Percentiles rank a stretch among this genome's conserved stretches.
phyloP scores from a whole-genome alignment of 2,888 invertebrate species.

The Acleris holmiana region DNA sequence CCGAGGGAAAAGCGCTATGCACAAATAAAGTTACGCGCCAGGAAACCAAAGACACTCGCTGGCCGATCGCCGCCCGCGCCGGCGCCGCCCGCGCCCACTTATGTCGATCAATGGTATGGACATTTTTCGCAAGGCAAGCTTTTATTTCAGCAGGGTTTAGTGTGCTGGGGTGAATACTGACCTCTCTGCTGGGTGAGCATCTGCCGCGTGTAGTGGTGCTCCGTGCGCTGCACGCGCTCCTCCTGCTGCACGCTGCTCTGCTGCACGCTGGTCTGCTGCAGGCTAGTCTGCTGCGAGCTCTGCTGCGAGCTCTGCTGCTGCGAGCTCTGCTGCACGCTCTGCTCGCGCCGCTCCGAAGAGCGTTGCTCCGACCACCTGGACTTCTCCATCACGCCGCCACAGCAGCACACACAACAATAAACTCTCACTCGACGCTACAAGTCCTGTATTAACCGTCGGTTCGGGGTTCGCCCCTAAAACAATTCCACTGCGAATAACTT shows the following conservation, averaged over 20 bases:
- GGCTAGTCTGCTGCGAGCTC: constrained; percentile 29
- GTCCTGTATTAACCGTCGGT: constrained; percentile 70
- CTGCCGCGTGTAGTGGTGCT: constrained; percentile 90
- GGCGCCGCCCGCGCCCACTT: constrained; percentile 40
- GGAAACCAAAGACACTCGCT: constrained; percentile 59
- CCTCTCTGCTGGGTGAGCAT: constrained; percentile 91
- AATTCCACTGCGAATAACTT: constrained; percentile 80
- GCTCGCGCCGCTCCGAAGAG: constrained; percentile 75
- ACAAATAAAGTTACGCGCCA: constrained; percentile 67
- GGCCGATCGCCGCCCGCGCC: constrained; percentile 53
- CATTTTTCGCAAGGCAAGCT: constrained; percentile 57
- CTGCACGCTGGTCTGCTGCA: constrained; percentile 53
- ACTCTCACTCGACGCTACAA: constrained; percentile 79
- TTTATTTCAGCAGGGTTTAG: constrained; percentile 39
- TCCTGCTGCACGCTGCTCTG: constrained; percentile 71
- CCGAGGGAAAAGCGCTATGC: constrained; percentile 72
- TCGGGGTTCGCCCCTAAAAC: constrained; percentile 69
- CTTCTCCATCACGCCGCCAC: constrained; percentile 89
- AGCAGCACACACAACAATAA: constrained; percentile 75
- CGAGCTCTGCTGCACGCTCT: constrained; percentile 75
- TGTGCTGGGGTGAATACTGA: constrained; percentile 62
- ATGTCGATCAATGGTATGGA: constrained; percentile 42
- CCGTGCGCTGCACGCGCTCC: constrained; percentile 65
- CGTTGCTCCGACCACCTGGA: constrained; percentile 78
- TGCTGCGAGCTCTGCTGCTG: constrained; percentile 49